Base-by-base conservation (phyloP, 2,113 vertebrate species). In the Choloepus hoffmanni region DNA sequence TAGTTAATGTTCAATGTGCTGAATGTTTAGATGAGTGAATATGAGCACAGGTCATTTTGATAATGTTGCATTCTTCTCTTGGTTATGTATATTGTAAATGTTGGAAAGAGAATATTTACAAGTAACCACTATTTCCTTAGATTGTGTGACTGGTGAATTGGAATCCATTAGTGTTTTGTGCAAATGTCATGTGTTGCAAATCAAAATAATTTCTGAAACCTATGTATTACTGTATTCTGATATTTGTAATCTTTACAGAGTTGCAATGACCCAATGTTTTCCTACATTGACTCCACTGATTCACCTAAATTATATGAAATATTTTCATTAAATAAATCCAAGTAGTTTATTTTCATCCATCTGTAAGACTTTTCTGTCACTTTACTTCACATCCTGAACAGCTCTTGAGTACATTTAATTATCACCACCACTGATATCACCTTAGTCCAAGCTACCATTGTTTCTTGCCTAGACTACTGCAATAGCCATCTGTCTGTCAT, bases 161-260 rank as follows among this genome's bases (percentile, higher is more conserved):
- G 3, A 30, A 85, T 92, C 40, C 70, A 28, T 96, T 92, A 94
- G 48, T 87, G 30, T 92, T 79, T 89, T 91, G 50, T 74, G 60
- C 10, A 95, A 94, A 90, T 84, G 73, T 72, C 26, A 89, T 62
- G 55, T 84, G 6, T 55, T 93, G n/a, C 36, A 94, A 92, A 81
- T 89, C 65, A 84, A 95, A 88, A 15, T 74, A 74, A 88, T 93
- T 85, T 93, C 72, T 72, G 33, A 85, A 96, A 94, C n/a, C 3
- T 85, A 36, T 85, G 2, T 87, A 85, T 92, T 90, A 88, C 24
- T 90, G 13, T 79, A n/a, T 92, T 60, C n/a, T 85, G 24, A 26
- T 92, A 86, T 84, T 83, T 96, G 55, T 43, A 70, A 26, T 4
- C 3, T 85, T 63, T 94, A 16, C 9, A 84, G 36, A 90, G 68